Conservation (phyloP, 1,140 invertebrate genomes). For the Anoplophora glabripennis region DNA sequence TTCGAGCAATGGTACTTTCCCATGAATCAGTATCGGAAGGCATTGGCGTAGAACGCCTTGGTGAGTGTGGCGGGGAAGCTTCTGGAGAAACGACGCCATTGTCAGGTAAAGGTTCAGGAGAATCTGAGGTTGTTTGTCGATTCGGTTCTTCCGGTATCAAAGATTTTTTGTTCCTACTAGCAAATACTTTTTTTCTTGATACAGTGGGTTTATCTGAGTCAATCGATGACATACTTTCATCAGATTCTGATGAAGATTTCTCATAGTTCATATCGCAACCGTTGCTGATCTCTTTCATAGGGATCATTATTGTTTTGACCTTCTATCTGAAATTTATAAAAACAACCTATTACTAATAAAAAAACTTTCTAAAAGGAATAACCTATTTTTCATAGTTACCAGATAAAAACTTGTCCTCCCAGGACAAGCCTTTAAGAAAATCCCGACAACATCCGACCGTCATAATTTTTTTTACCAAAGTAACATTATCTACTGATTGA, state of each 20-base stretch:
- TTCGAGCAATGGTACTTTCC: not conserved
- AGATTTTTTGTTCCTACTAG: not conserved
- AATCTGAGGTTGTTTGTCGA: too few species aligned
- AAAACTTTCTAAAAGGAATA: too few species aligned
- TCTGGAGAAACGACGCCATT: conserved; percentile 5
- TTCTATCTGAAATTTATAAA: not conserved
- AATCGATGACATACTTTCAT: too few species aligned
- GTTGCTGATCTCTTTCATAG: not conserved
- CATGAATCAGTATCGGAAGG: conserved; percentile 1
- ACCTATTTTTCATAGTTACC: too few species aligned
- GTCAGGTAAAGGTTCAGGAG: too few species aligned
- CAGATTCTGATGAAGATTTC: too few species aligned
- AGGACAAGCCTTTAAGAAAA: too few species aligned
- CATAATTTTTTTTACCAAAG: too few species aligned
- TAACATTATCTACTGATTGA: too few species aligned
- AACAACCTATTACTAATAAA: too few species aligned
- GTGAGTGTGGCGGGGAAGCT: not conserved
- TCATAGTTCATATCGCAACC: not conserved
- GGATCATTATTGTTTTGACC: not conserved
- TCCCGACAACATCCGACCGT: too few species aligned
- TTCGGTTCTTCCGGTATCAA: not conserved
- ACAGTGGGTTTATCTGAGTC: not conserved
- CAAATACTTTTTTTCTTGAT: not conserved
- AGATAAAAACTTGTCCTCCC: too few species aligned
- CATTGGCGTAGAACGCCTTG: not conserved